A percentile compares a stretch with the other conserved stretches of the same genome.
These are phyloP conservation scores for Carettochelys insculpta DNA, from an alignment of 2,113 vertebrate species.

Conservation along the genomic window DNA sequence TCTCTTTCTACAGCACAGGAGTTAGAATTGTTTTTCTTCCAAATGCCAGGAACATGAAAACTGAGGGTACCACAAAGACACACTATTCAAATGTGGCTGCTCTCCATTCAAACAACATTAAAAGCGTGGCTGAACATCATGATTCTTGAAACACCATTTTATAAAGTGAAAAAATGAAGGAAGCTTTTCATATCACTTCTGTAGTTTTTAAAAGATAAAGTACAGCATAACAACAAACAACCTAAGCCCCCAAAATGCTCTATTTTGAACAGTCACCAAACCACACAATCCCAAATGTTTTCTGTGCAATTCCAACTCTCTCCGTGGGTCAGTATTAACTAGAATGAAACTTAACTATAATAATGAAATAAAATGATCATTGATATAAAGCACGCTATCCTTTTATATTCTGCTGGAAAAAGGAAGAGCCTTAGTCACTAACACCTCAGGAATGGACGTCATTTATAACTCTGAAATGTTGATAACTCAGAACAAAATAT, in stretches of 20 bases:
- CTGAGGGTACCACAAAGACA: background rate
- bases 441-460: too few species aligned
- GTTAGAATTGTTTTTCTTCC: background rate
- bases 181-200: background rate
- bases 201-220: too few species aligned
- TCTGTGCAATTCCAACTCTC: background rate
- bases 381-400: background rate
- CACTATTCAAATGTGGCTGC: background rate
- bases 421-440: too few species aligned
- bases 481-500: too few species aligned
- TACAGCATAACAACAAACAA: background rate
- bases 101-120: background rate
- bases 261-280: background rate
- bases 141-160: background rate
- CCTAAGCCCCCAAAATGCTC: background rate
- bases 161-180: background rate
- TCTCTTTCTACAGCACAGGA: background rate
- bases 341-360: background rate
- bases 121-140: background rate
- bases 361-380: background rate
- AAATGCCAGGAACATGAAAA: background rate
- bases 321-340: too few species aligned
- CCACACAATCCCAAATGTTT: background rate
- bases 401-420: background rate
- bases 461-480: too few species aligned